Evolutionary conservation across 2,113 vertebrate genomes (phyloP).

Genomic region (Puntigrus tetrazona): DNA sequence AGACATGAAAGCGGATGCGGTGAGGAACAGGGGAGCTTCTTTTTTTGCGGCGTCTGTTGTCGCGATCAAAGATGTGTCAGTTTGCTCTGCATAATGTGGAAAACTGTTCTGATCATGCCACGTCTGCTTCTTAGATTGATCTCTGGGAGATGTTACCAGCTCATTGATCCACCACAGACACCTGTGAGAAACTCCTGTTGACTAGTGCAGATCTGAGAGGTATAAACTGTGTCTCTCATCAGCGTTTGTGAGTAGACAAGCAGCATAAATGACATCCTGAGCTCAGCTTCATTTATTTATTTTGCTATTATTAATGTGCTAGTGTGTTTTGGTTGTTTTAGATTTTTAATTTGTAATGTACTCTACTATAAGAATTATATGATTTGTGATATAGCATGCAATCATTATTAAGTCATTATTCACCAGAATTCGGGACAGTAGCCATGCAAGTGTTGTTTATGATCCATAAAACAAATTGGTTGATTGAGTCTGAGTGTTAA

Average conservation of each 20-base stretch:
- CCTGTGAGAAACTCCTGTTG: slow-evolving; percentile 38
- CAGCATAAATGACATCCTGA: background rate
- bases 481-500: background rate
- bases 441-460: background rate
- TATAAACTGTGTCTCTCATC: slow-evolving; percentile 19
- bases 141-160: background rate
- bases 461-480: background rate
- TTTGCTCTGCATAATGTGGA: slow-evolving; percentile 16
- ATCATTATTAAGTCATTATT: background rate
- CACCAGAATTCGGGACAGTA: background rate
- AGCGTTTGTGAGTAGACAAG: background rate
- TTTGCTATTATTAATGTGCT: background rate
- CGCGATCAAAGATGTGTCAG: slow-evolving; percentile 49
- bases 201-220: background rate
- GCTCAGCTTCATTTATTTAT: background rate
- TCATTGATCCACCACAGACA: background rate
- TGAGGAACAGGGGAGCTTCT: slow-evolving; percentile 60
- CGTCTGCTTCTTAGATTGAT: slow-evolving; percentile 19
- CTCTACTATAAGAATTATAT: background rate
- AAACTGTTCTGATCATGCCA: background rate
- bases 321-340: background rate
- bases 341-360: background rate
- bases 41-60: slow-evolving; percentile 37
- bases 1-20: slow-evolving; percentile 71
- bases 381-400: too few relatives aligned